These are phyloP conservation scores for Daktulosphaira vitifoliae DNA, from an alignment of 1,140 invertebrate species.

Conservation along the genomic window DNA sequence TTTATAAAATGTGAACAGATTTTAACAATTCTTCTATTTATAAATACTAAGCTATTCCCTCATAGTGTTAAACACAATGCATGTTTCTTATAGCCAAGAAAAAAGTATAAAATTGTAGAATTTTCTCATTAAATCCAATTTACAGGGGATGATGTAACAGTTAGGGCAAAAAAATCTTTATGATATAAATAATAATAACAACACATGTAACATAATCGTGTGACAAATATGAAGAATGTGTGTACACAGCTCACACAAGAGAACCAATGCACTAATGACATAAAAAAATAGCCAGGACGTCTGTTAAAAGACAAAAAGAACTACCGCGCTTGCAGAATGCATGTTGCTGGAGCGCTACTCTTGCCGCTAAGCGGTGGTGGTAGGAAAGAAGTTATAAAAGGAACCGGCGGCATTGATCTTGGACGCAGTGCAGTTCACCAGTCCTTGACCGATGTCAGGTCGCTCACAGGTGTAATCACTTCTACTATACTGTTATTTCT, in stretches of 20 bases:
- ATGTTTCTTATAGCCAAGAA: too few relatives aligned
- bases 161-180: neutral
- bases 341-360: neutral
- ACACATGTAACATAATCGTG: neutral
- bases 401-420: constrained; percentile 31
- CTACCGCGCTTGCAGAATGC: neutral
- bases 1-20: too few relatives aligned
- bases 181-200: constrained; percentile 14
- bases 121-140: too few relatives aligned
- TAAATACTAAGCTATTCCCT: too few relatives aligned
- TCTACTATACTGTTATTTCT: neutral
- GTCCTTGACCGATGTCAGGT: constrained; percentile 29
- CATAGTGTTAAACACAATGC: too few relatives aligned
- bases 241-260: neutral
- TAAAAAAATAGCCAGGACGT: neutral
- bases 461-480: neutral
- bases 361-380: neutral
- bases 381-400: constrained; percentile 24
- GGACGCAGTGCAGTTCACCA: constrained; percentile 29
- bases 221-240: constrained; percentile 3
- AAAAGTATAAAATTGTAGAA: too few relatives aligned
- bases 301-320: neutral
- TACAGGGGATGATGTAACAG: too few relatives aligned
- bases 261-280: neutral
- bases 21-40: too few relatives aligned